Conservation (phyloP, 1,140 invertebrate genomes). For the Drosophila repletoides region DNA sequence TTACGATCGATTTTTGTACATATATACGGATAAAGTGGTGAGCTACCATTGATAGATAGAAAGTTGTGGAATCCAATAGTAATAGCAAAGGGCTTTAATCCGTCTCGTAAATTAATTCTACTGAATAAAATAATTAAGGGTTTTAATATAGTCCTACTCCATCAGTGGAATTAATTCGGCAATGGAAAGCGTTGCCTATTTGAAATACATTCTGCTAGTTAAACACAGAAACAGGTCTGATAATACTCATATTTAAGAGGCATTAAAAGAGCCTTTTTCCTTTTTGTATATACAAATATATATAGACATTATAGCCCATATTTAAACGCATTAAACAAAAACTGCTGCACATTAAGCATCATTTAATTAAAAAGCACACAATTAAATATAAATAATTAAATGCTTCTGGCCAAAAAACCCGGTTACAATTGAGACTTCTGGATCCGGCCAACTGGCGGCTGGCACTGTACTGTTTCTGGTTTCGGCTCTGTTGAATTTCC, state of each 20-base stretch:
- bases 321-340: conserved; percentile 26
- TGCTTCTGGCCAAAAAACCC: conserved; percentile 29
- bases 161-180: no score
- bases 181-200: no score
- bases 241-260: no score
- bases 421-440: conserved; percentile 49
- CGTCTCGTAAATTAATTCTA: no score
- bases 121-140: no score
- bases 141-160: no score
- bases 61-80: no score
- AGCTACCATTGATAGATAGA: conserved; percentile 17
- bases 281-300: no score
- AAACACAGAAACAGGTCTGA: no score
- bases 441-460: not conserved
- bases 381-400: conserved; percentile 46
- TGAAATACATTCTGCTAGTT: no score
- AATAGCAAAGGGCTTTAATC: no score
- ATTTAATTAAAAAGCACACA: conserved; percentile 54
- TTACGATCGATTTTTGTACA: conserved; percentile 79
- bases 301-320: conserved; percentile 8
- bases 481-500: conserved; percentile 36
- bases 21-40: conserved; percentile 74
- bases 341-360: conserved; percentile 27
- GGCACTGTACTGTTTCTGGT: not conserved
- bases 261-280: no score